A percentile compares a stretch with the other conserved stretches of the same genome.
Conservation (phyloP, 2,113 vertebrate species). For the Plecturocebus donacophilus region DNA sequence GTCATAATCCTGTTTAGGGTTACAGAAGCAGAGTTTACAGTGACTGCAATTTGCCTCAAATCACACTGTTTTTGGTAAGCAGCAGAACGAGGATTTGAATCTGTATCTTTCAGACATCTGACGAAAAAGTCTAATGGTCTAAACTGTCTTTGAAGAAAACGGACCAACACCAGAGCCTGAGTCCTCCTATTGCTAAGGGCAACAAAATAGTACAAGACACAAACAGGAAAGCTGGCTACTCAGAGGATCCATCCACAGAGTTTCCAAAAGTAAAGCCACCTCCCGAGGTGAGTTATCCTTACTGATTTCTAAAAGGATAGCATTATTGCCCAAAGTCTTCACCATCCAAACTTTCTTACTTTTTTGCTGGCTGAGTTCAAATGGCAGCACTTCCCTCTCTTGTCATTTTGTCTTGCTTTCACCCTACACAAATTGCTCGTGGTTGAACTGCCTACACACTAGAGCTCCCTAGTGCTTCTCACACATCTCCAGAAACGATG, state of each 20-base stretch:
- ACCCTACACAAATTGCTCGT: constrained; percentile 42
- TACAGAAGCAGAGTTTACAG: background rate
- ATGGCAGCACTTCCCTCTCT: background rate
- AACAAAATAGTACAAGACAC: background rate
- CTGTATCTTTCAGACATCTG: background rate
- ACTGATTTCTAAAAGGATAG: background rate
- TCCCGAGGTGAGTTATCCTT: background rate
- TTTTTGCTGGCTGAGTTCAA: background rate
- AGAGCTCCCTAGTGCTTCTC: constrained; percentile 45
- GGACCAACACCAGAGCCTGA: background rate
- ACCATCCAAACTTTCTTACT: background rate
- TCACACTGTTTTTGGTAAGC: background rate
- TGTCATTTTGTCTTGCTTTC: background rate
- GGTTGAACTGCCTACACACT: constrained; percentile 50
- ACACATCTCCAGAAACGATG: constrained; percentile 56
- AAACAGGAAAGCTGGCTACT: background rate
- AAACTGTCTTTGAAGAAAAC: background rate
- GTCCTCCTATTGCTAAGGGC: background rate
- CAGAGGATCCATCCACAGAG: background rate
- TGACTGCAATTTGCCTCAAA: background rate
- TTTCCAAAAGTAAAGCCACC: background rate
- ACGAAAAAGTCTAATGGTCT: background rate
- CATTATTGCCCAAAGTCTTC: background rate
- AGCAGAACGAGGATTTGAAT: background rate
- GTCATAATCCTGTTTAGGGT: no score